These are phyloP conservation scores for Acleris cristana DNA, from an alignment of 2,888 invertebrate genomes.

Conservation along the genomic window DNA sequence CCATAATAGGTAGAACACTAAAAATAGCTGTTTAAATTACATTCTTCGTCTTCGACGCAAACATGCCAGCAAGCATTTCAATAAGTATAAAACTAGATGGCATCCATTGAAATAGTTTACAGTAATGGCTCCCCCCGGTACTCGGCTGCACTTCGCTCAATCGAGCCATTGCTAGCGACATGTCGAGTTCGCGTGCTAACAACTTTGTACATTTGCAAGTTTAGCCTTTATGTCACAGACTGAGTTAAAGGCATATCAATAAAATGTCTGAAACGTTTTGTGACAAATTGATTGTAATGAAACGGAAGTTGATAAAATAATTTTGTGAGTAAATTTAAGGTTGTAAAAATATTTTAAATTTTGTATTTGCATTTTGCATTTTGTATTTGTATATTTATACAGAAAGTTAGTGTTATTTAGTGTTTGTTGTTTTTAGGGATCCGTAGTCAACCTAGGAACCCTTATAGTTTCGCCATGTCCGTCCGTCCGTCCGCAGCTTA, in stretches of 20 bases:
- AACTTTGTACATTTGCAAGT: slow-evolving; percentile 27
- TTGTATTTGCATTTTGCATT: no score
- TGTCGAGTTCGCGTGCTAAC: slow-evolving; percentile 32
- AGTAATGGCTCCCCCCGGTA: slow-evolving; percentile 10
- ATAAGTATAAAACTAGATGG: slow-evolving; percentile 18
- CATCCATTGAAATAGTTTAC: slow-evolving; percentile 25
- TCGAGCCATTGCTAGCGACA: not conserved
- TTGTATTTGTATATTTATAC: no score
- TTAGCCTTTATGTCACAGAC: slow-evolving; percentile 27
- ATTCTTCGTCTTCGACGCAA: no score
- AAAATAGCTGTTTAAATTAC: no score
- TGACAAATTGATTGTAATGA: not conserved
- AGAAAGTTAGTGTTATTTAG: no score
- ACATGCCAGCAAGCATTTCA: slow-evolving; percentile 17
- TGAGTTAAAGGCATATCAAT: slow-evolving; percentile 20
- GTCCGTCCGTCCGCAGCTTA: no score
- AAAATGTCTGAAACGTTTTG: slow-evolving; percentile 20
- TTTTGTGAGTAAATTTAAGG: not conserved
- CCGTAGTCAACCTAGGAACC: no score
- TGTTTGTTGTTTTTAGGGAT: no score
- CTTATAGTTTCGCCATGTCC: no score
- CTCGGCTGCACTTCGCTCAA: slow-evolving; percentile 25
- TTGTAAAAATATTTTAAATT: no score
- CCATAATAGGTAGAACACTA: no score
- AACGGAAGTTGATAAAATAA: not conserved